These are phyloP conservation scores for Semnopithecus entellus DNA, from an alignment of 2,113 vertebrate genomes.

Conservation along the genomic window DNA sequence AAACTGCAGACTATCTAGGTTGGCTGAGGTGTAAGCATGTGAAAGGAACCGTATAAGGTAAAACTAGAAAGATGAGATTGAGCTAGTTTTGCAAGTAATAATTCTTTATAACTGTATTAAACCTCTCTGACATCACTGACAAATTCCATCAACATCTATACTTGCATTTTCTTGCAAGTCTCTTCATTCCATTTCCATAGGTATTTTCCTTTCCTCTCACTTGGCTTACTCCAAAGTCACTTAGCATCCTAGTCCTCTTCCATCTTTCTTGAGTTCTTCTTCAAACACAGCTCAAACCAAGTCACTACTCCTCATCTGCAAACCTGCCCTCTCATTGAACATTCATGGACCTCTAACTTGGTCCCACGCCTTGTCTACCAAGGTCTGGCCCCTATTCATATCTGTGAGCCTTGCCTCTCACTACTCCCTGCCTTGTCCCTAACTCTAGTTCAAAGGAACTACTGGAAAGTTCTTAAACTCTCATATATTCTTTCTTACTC, in stretches of 20 bases:
- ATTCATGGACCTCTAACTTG: neutral
- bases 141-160: neutral
- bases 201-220: neutral
- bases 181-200: neutral
- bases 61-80: neutral
- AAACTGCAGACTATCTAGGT: neutral
- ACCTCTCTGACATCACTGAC: neutral
- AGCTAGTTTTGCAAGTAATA: neutral
- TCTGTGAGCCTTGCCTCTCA: neutral
- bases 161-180: neutral
- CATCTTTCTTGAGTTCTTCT: neutral
- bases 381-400: neutral
- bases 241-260: neutral
- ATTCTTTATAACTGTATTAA: neutral
- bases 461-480: neutral
- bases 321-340: neutral
- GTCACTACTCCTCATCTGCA: neutral
- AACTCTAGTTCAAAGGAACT: neutral
- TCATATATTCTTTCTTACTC: neutral
- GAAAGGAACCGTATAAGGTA: neutral
- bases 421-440: neutral
- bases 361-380: neutral
- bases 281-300: neutral
- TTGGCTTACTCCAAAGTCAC: neutral
- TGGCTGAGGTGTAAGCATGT: neutral